Evolutionary conservation across 2,888 invertebrate genomes (phyloP), one percentile per base, ranked within the genome.

Genomic region (Ormia ochracea): DNA sequence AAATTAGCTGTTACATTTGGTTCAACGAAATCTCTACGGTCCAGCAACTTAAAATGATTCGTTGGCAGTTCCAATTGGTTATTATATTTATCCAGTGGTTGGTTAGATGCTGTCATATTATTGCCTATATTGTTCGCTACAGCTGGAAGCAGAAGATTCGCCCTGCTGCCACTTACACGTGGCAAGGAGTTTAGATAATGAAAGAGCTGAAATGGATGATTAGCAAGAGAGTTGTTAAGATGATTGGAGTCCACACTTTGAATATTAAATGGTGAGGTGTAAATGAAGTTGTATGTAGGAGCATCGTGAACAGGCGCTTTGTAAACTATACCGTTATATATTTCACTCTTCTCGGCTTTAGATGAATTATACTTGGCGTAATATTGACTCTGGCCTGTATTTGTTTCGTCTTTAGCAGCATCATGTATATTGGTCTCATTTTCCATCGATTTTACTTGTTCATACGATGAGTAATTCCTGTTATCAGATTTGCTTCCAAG

Each of bases 261-360:
- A 31, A 41, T 50, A 50, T 58, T 59, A 4, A 33, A 19, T 28
- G 69, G 65, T 9, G 58, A 50, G 1, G 72, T 59, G 14, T 58
- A 78, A 17, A 78, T 66, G 45, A 72, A 72, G 17, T 78, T 72
- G 48, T 59, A 66, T 0, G 66, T 72, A 4, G 72, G 66, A 19
- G 59, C 65, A 66, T 78, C 65, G 33, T 72, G 66, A 3, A 66
- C 52, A 1, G 78, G 72, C 9, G 59, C 66, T 14, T 65, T 72
- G 21, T 72, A 66, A 66, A 66, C 72, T n/a, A 36, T 23, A 1
- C 72, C 72, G 72, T 72, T 78, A 72, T 78, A 78, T 17, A 54
- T 78, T 21, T 59, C 59, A 19, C 21, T 43, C 6, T 63, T 70
- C 2, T 50, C 63, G 19, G 5, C 0, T 14, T 23, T 43, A 1